Percentiles rank a stretch among this genome's conserved stretches.
phyloP scores from a whole-genome alignment of 2,888 invertebrate species.

The Drosophila gaucha region DNA sequence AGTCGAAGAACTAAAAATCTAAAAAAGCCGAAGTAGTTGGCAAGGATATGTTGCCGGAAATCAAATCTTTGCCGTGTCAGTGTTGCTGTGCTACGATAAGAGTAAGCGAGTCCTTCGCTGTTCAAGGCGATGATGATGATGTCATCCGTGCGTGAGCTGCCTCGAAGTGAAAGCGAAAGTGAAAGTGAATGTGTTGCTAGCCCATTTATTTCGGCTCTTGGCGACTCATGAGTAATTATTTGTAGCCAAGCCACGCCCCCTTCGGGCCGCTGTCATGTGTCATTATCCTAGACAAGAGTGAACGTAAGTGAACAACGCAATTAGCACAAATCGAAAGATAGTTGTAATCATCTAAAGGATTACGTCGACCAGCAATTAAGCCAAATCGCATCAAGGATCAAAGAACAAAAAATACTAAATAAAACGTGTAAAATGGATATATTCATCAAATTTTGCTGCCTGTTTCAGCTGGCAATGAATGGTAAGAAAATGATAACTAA shows the following conservation, averaged over 20 bases:
- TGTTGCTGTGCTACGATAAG: neutral
- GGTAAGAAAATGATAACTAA: slow-evolving; percentile 74
- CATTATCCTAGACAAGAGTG: slow-evolving; percentile 54
- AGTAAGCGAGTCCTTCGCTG: slow-evolving; percentile 8
- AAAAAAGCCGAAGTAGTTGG: slow-evolving; percentile 18
- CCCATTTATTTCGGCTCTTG: slow-evolving; percentile 31
- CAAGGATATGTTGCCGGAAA: slow-evolving; percentile 72
- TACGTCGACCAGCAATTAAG: slow-evolving; percentile 26
- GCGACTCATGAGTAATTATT: slow-evolving; percentile 57
- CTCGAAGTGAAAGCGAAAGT: slow-evolving; percentile 59
- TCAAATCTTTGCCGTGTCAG: neutral
- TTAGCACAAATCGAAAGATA: slow-evolving; percentile 20
- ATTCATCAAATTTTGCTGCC: slow-evolving; percentile 65
- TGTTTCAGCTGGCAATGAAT: slow-evolving; percentile 63
- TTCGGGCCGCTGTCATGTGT: slow-evolving; percentile 47
- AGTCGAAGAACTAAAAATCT: slow-evolving; percentile 4
- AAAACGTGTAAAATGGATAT: slow-evolving; percentile 70
- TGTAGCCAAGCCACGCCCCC: slow-evolving; percentile 31
- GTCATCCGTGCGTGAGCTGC: slow-evolving; percentile 59
- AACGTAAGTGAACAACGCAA: slow-evolving; percentile 37
- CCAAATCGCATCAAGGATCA: slow-evolving; percentile 25
- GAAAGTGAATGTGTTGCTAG: slow-evolving; percentile 45
- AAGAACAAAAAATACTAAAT: neutral
- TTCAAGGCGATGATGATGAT: slow-evolving; percentile 64
- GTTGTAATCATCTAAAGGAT: slow-evolving; percentile 56